Percentiles rank a stretch among this genome's conserved stretches.
Evolutionary conservation across 2,888 invertebrate genomes (phyloP).

Genomic region (Apamea epomidion): DNA sequence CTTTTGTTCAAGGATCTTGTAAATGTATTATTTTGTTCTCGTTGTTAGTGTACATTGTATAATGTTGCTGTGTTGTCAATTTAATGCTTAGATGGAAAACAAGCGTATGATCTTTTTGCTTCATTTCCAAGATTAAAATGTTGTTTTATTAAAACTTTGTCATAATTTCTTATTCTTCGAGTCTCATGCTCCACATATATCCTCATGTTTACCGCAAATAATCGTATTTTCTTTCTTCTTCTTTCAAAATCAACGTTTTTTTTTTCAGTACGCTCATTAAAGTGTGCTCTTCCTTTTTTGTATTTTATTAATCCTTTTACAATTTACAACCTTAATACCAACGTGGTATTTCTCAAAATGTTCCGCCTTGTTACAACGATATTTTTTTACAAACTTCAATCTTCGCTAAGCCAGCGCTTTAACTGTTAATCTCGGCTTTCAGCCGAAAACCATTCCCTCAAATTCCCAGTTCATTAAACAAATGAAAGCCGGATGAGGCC

Average conservation of each 20-base stretch:
- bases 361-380: not conserved
- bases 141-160: not conserved
- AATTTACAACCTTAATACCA: not conserved
- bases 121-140: not conserved
- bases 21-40: not conserved
- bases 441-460: slow-evolving; percentile 4
- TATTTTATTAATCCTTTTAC: not conserved
- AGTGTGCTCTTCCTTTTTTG: not conserved
- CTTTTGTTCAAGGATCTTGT: slow-evolving; percentile 6
- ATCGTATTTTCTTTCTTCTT: not conserved
- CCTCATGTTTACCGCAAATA: not conserved
- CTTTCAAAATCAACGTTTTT: not conserved
- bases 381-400: slow-evolving; percentile 30
- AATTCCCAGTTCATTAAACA: slow-evolving; percentile 54
- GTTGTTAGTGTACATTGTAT: not conserved
- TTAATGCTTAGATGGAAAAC: not conserved
- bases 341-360: not conserved
- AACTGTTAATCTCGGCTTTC: slow-evolving; percentile 41
- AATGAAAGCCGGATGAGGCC: slow-evolving; percentile 33
- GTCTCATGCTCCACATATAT: not conserved
- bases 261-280: not conserved
- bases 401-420: slow-evolving; percentile 27
- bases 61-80: not conserved
- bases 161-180: too few relatives aligned
- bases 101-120: not conserved